Conservation (phyloP, 2,888 invertebrate species). For the Sussaba pulchella region DNA sequence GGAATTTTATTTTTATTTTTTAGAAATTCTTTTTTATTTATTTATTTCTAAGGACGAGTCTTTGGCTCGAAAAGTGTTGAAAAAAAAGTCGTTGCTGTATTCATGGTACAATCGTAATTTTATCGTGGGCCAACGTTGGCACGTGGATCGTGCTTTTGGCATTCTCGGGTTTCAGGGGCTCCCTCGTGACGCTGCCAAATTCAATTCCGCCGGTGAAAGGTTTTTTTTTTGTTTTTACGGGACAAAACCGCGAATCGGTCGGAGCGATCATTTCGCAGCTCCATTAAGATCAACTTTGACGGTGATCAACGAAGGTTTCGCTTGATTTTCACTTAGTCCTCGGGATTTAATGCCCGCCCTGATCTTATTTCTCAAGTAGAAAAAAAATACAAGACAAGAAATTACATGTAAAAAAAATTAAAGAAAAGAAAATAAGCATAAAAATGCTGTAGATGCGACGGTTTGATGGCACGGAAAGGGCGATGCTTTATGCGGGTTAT, state of each 20-base stretch:
- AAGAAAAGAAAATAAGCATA: neutral
- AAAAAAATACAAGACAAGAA: constrained; percentile 1
- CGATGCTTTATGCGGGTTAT: constrained; percentile 46
- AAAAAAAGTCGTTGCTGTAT: constrained; percentile 52
- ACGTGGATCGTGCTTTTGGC: constrained; percentile 26
- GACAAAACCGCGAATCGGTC: constrained; percentile 39
- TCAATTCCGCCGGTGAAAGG: constrained; percentile 29
- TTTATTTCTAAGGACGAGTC: constrained; percentile 51
- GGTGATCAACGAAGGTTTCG: constrained; percentile 3
- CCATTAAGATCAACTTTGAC: constrained; percentile 46
- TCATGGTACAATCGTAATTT: constrained; percentile 78
- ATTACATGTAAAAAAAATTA: neutral
- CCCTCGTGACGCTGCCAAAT: constrained; percentile 57
- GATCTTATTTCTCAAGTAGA: constrained; percentile 19
- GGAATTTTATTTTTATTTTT: constrained; percentile 6
- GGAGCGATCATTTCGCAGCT: constrained; percentile 32
- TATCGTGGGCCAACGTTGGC: constrained; percentile 69
- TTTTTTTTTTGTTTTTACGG: neutral
- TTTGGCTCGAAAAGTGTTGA: constrained; percentile 75
- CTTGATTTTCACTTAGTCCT: constrained; percentile 43
- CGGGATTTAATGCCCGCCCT: constrained; percentile 27
- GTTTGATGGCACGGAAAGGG: constrained; percentile 13
- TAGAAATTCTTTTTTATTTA: constrained; percentile 41
- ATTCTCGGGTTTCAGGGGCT: constrained; percentile 47
- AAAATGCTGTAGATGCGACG: neutral